Evolutionary conservation across 2,113 vertebrate species (phyloP).

Genomic region (Pterocles burchelli): DNA sequence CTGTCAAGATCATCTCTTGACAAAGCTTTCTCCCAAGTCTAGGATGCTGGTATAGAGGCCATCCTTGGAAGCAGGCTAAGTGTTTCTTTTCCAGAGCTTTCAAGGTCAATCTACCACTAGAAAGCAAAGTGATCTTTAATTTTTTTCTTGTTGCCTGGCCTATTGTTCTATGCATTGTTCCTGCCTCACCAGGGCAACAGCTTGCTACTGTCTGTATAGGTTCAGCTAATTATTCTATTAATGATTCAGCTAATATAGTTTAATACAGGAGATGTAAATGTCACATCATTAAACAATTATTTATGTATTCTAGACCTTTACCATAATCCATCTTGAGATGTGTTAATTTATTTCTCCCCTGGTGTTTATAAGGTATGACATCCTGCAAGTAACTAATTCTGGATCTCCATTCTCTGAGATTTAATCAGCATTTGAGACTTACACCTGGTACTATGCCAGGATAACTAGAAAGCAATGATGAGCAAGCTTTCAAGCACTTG

Average conservation of each 20-base stretch:
- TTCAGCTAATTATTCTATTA: conserved; percentile 34
- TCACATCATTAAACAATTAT: conserved; percentile 15
- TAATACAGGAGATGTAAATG: background rate
- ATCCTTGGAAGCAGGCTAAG: background rate
- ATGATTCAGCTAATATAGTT: conserved; percentile 4
- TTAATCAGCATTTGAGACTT: conserved; percentile 52
- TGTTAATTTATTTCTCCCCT: conserved; percentile 41
- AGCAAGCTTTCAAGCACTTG: conserved; percentile 18
- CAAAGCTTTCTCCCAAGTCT: background rate
- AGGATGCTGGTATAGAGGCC: background rate
- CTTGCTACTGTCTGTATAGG: background rate
- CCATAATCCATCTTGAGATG: conserved; percentile 5
- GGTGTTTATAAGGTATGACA: conserved; percentile 43
- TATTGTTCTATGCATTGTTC: background rate
- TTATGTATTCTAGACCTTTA: conserved; percentile 38
- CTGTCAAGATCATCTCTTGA: background rate
- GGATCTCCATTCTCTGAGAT: background rate
- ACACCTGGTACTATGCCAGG: conserved; percentile 11
- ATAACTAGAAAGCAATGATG: background rate
- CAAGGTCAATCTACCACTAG: background rate
- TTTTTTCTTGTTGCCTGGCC: background rate
- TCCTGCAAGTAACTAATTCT: conserved; percentile 51
- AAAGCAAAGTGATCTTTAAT: background rate
- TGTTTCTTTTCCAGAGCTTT: background rate
- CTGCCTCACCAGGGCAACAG: background rate